Base-by-base conservation (phyloP, 2,797 vertebrate genomes). In the Coregonus ussuriensis region DNA sequence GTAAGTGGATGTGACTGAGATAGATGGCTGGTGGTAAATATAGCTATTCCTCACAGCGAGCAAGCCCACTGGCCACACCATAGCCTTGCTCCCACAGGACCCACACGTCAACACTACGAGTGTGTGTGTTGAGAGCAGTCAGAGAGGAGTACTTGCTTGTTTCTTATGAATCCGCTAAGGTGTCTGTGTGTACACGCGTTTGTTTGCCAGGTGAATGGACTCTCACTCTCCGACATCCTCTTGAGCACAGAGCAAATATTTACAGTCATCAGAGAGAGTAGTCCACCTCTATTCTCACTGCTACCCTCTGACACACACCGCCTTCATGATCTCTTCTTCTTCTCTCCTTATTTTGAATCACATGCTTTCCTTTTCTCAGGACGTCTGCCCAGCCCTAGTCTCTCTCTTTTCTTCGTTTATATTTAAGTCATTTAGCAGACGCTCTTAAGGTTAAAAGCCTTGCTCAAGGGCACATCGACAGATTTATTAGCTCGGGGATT, bases 1-100 rank as follows among this genome's bases (percentile, higher is more conserved):
- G 71, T 69, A 72, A 80, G 82, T 85, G 87, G 84, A 85, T 84
- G 86, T 86, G 88, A 92, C 88, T 89, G 84, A 91, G 90, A 91
- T 86, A 92, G 87, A 93, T 91, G 87, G 85, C 82, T 81, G 87
- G 78, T 83, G 79, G 86, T 89, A 91, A 87, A 92, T 90, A 89
- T 86, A 89, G 89, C 88, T 84, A 85, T 90, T 89, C 76, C 84
- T 92, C 88, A 88, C 83, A 87, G 82, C 82, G 82, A 83, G 77
- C 80, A 88, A 88, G 86, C 84, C 87, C 86, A 90, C 82, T 80
- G 89, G 83, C 88, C 83, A 84, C 82, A 88, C 85, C 9, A 47
- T 73, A 54, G 33, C 75, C 47, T 70, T 35, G 73, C 74, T 74
- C 67, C 69, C 71, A 71, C 31, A 76, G 59, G 69, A 56, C 35